phyloP scores from a whole-genome alignment of 1,140 invertebrate species.

The Psix sp. region DNA sequence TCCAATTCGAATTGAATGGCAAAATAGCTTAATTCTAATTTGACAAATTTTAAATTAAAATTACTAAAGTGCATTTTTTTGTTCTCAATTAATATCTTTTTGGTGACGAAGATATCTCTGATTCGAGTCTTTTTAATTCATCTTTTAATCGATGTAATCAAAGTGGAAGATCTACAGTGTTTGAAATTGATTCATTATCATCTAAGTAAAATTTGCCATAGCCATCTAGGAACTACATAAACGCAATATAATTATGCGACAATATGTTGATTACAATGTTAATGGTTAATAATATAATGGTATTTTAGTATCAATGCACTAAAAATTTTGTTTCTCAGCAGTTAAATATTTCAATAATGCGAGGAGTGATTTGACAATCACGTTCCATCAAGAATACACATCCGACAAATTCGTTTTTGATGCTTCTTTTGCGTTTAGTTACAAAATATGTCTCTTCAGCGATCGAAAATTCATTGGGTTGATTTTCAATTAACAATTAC shows the following conservation, averaged over 20 bases:
- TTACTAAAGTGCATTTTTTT: too few species aligned
- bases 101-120: too few species aligned
- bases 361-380: conserved; percentile 40
- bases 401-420: not conserved
- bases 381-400: not conserved
- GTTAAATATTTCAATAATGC: conserved; percentile 33
- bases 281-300: conserved; percentile 15
- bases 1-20: too few species aligned
- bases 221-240: conserved; percentile 43
- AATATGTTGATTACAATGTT: conserved; percentile 28
- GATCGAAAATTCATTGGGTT: conserved; percentile 3
- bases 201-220: conserved; percentile 27
- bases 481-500: too few species aligned
- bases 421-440: conserved; percentile 4
- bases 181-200: conserved; percentile 24
- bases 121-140: too few species aligned
- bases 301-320: conserved; percentile 35
- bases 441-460: conserved; percentile 10
- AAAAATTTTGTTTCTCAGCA: conserved; percentile 15
- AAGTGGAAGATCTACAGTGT: conserved; percentile 36
- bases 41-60: too few species aligned
- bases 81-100: too few species aligned
- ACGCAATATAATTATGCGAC: conserved; percentile 36
- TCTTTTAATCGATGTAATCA: too few species aligned
- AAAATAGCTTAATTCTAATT: too few species aligned